Evolutionary conservation across 2,113 vertebrate species (phyloP).

Genomic region (Formicarius rufipectus): DNA sequence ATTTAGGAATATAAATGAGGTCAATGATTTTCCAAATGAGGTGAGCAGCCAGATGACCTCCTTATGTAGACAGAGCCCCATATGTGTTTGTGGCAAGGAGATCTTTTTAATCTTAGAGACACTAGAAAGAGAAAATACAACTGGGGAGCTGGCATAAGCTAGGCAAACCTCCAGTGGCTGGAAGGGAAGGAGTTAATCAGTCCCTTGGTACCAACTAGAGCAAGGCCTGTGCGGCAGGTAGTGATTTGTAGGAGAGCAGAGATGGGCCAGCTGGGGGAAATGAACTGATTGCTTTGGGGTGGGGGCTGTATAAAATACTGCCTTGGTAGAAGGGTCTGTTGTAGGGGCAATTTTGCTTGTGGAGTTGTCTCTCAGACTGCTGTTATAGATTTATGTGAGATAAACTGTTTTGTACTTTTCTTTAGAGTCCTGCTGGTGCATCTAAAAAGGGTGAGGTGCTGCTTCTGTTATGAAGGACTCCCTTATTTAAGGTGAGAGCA

Average conservation of each 20-base stretch:
- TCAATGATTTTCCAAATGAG: not conserved
- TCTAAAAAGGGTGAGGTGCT: not conserved
- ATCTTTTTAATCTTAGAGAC: not conserved
- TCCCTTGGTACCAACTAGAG: not conserved
- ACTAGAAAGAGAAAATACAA: not conserved
- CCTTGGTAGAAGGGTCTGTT: rapidly evolving
- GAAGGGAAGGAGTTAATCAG: not conserved
- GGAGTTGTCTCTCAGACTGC: rapidly evolving
- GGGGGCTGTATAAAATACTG: not conserved
- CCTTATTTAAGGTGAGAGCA: not conserved
- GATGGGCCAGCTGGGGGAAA: not conserved
- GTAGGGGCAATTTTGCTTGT: rapidly evolving
- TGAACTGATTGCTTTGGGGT: not conserved
- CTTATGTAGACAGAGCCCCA: not conserved
- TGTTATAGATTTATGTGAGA: not conserved
- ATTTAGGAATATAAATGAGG: not conserved
- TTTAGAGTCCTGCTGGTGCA: not conserved
- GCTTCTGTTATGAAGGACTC: not conserved
- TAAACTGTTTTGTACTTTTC: rapidly evolving
- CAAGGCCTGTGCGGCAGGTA: not conserved
- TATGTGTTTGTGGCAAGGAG: not conserved
- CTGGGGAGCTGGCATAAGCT: not conserved
- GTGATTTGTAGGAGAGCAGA: not conserved
- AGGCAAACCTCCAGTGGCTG: not conserved
- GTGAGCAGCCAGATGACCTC: not conserved